Base-by-base conservation (phyloP, 2,888 invertebrate species). In the Synergus japonicus region DNA sequence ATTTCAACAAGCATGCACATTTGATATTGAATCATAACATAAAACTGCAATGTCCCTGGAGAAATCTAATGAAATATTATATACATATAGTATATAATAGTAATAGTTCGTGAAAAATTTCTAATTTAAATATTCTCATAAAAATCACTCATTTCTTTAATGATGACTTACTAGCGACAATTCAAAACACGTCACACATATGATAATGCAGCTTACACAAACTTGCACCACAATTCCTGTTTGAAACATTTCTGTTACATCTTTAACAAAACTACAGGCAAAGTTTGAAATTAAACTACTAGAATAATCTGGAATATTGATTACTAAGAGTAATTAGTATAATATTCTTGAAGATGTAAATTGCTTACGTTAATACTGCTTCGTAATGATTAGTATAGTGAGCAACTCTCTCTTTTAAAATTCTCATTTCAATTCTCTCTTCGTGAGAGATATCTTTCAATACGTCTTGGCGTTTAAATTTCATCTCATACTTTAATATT, bases 1-100 rank as follows among this genome's bases (percentile, higher is more conserved):
- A 66, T 66, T 66, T 66, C 43, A 18, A 66, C 18, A 4, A 66
- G n/a, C 66, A 66, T 66, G 9, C 66, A 66, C 9, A 66, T 9
- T 43, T 66, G 43, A 18, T 66, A 66, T 66, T 66, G 43, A 15
- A 44, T 9, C 41, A 66, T 15, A 44, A 66, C 43, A 41, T 66
- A 66, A 18, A 66, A 66, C n/a, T 66, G 7, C 7, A 13, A n/a
- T n/a, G 15, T n/a, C 10, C 15, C 9, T 2, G 66, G 66, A 66
- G 43, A n/a, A 9, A 66, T 18, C 66, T 66, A 41, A 66, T n/a
- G 29, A 29, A 12, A 41, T 4, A 43, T n/a, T 15, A 5, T 22
- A 29, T 46, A 43, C 2, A 29, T 1, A 0, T 29, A 29, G 2
- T 29, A 29, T 29, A 15, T n/a, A 43, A 37, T 9, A 46, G 1